Evolutionary conservation across 1,140 invertebrate species (phyloP), one percentile per base, ranked within the genome.

Genomic region (Cecropterus lyciades): DNA sequence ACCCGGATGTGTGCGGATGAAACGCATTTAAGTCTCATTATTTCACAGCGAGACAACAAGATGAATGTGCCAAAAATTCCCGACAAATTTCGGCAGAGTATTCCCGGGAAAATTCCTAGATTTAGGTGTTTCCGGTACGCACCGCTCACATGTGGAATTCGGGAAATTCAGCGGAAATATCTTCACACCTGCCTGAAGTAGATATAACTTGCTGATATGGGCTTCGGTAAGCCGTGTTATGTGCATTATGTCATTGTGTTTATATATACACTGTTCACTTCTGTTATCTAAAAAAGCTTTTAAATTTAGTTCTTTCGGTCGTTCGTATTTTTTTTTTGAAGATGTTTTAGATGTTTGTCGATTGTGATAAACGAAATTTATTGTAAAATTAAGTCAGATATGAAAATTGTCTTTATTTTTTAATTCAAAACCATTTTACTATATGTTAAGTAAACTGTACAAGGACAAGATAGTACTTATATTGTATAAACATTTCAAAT

Each of bases 11-110:
- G 59, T n/a, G 30, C 53, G 53, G 65, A 71, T 77, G 69, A 72
- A 79, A 78, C 75, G 73, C 69, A 75, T 80, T 85, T 82, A 82
- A 80, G 70, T 75, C 71, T 80, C 72, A 78, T 84, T 80, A 81
- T 69, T 70, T 69, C 66, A 64, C 65, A 56, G 70, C 55, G 60
- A 57, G 64, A 69, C 64, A 62, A 65, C 67, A 60, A 79, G 70
- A 82, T 75, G 64, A 79, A 80, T 82, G 80, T 73, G 75, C 82
- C 79, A 76, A 84, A 80, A 77, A 80, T 75, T 70, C 53, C 62
- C 51, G 37, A 24, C 53, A 48, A 51, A 46, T 55, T 60, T 65
- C 53, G 24, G 27, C 60, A 66, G 45, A 48, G 63, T 76, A 65
- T 73, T 77, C 57, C 75, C 80, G 69, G 79, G 67, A 79, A 76